Base-by-base conservation (phyloP, 2,888 invertebrate genomes). In the Drosophila tripunctata region DNA sequence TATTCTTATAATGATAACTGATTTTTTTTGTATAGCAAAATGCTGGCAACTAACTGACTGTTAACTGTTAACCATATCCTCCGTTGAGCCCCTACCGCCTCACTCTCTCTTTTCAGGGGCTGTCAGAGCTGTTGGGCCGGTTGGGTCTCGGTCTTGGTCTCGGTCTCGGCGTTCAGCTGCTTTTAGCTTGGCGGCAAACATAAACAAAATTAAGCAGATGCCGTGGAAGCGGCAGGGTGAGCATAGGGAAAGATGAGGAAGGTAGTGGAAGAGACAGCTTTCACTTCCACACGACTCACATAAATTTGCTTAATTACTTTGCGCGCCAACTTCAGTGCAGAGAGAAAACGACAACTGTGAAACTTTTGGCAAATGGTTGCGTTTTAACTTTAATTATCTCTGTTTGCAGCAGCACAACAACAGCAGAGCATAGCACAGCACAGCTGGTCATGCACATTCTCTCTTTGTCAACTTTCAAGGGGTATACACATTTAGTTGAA, bases 291-390 rank as follows among this genome's bases (percentile, higher is more conserved):
- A 52, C 61, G 58, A 50, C 52, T 33, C 75, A 71, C 72, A 74
- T 75, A 74, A 75, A 75, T 75, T 75, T 72, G 54, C 55, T 76
- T 76, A 76, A 75, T 73, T 73, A 75, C 72, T 75, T 73, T 64
- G 57, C 57, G 52, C 73, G 30, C n/a, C 56, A 67, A 63, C 72
- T 75, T 73, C 66, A 66, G 35, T 56, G 65, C 56, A 55, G 61
- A n/a, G n/a, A n/a, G n/a, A n/a, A n/a, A n/a, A 60, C 38, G 64
- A 58, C 64, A 64, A 69, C 73, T 60, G 74, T 58, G 41, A 67
- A 68, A 56, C 67, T 76, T 76, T 69, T 61, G 56, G 45, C 74
- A 68, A 73, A 75, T 73, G 77, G 55, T 48, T 66, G 60, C 57
- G 54, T 69, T 75, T 75, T 74, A 66, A 73, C 60, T 75, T 75